phyloP scores from a whole-genome alignment of 2,888 invertebrate species.

The Marasmarcha lunaedactyla region DNA sequence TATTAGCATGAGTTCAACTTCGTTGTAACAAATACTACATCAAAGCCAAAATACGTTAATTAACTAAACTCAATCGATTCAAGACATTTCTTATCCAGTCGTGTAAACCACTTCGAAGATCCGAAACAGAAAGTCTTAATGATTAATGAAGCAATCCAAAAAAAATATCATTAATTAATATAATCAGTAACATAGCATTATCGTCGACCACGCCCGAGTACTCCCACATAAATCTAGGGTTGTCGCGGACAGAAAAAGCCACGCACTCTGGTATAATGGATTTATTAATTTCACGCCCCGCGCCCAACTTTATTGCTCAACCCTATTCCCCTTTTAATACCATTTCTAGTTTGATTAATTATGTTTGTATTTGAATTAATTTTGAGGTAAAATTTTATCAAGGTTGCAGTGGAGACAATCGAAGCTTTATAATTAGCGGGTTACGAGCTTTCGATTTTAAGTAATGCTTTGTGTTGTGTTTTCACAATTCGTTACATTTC shows the following conservation, averaged over 20 bases:
- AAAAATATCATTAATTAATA: not conserved
- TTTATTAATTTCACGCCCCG: constrained; percentile 55
- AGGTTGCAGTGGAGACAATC: too few relatives aligned
- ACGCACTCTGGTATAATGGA: constrained; percentile 50
- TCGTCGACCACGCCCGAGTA: constrained; percentile 22
- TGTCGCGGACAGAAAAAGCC: constrained; percentile 55
- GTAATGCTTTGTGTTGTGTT: too few relatives aligned
- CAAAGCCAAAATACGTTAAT: too few relatives aligned
- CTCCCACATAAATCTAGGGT: constrained; percentile 44
- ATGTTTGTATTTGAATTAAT: constrained; percentile 3
- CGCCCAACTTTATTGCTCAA: constrained; percentile 14
- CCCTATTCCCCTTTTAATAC: constrained; percentile 14
- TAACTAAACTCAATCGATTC: too few relatives aligned
- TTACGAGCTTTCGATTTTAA: too few relatives aligned
- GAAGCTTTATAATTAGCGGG: too few relatives aligned
- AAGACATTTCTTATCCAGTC: not conserved
- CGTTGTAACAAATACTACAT: too few relatives aligned
- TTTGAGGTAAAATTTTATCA: not conserved
- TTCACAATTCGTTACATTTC: too few relatives aligned
- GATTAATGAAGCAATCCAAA: not conserved
- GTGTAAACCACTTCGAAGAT: too few relatives aligned
- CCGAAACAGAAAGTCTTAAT: too few relatives aligned
- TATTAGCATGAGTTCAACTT: too few relatives aligned
- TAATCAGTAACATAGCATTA: not conserved
- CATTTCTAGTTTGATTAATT: constrained; percentile 20